Percentiles rank a stretch among this genome's conserved stretches.
phyloP scores from a whole-genome alignment of 35 echinoderm and acorn worm species.

The Strongylocentrotus purpuratus region DNA sequence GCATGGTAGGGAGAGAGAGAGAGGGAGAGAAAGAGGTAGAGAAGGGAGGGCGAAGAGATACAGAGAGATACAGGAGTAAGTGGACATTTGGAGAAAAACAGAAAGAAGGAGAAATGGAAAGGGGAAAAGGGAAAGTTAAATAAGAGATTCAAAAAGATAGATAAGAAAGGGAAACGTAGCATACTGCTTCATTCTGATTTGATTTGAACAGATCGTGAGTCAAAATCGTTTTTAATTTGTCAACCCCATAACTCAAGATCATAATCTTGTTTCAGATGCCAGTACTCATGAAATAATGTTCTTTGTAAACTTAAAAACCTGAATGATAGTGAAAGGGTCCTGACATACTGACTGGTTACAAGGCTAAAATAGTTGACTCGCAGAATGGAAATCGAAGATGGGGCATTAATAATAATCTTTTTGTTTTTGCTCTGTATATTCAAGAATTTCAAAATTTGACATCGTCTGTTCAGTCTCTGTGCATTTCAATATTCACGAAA shows the following conservation, averaged over 20 bases:
- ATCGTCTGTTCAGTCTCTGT: background rate
- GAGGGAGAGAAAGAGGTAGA: background rate
- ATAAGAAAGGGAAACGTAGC: background rate
- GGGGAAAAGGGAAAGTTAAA: background rate
- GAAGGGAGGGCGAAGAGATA: background rate
- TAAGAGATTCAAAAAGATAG: background rate
- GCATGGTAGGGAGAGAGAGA: background rate
- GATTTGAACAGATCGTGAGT: background rate
- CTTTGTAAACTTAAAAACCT: background rate
- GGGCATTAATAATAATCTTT: too few species aligned
- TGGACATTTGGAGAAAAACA: background rate
- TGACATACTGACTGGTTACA: background rate
- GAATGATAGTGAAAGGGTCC: background rate
- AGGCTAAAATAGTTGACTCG: background rate
- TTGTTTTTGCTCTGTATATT: too few species aligned
- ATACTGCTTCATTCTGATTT: background rate
- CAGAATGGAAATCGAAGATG: too few species aligned
- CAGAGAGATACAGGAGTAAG: background rate
- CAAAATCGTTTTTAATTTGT: background rate
- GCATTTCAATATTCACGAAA: background rate
- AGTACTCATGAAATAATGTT: background rate
- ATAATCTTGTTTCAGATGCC: background rate
- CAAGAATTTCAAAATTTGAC: background rate
- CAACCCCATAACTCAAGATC: slow-evolving; percentile 16
- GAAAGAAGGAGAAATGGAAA: background rate